Percentiles rank a stretch among this genome's conserved stretches.
These are phyloP conservation scores for Cheilosia urbana DNA, from an alignment of 2,888 invertebrate species.

Conservation along the genomic window DNA sequence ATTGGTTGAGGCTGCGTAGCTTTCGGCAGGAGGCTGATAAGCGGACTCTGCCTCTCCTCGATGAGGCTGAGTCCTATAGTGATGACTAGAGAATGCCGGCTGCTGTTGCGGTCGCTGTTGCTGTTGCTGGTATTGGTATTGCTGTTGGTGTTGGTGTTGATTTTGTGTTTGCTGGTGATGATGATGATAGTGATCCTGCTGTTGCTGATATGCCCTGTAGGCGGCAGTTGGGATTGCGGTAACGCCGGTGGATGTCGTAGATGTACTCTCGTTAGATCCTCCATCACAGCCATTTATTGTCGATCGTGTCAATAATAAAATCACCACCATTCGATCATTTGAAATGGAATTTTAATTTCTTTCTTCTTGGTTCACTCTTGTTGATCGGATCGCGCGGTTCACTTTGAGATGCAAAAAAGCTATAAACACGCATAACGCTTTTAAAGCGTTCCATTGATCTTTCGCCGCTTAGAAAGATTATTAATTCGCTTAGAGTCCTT, in stretches of 20 bases:
- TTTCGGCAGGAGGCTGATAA: constrained; percentile 46
- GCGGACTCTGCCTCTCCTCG: constrained; percentile 33
- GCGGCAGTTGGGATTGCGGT: constrained; percentile 81
- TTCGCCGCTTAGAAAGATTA: constrained; percentile 20
- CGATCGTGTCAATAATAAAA: constrained; percentile 84
- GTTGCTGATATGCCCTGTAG: constrained; percentile 68
- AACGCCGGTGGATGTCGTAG: constrained; percentile 82
- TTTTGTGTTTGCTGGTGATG: constrained; percentile 49
- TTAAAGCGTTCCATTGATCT: constrained; percentile 53
- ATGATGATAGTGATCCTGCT: constrained; percentile 58
- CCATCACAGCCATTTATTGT: constrained; percentile 82
- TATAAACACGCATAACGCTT: constrained; percentile 34
- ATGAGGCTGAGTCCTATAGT: constrained; percentile 43
- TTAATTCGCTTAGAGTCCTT: constrained; percentile 34
- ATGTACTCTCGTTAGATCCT: constrained; percentile 79
- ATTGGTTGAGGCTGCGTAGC: constrained; percentile 29
- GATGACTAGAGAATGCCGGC: constrained; percentile 72
- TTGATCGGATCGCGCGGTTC: constrained; percentile 16
- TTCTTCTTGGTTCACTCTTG: constrained; percentile 58
- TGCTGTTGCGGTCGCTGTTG: constrained; percentile 58
- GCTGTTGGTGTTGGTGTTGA: constrained; percentile 33
- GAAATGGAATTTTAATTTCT: constrained; percentile 78
- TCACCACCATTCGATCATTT: constrained; percentile 85
- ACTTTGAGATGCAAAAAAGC: constrained; percentile 55
- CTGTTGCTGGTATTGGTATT: constrained; percentile 62